These are phyloP conservation scores for Therioaphis trifolii DNA, from an alignment of 2,888 invertebrate species.

Conservation along the genomic window DNA sequence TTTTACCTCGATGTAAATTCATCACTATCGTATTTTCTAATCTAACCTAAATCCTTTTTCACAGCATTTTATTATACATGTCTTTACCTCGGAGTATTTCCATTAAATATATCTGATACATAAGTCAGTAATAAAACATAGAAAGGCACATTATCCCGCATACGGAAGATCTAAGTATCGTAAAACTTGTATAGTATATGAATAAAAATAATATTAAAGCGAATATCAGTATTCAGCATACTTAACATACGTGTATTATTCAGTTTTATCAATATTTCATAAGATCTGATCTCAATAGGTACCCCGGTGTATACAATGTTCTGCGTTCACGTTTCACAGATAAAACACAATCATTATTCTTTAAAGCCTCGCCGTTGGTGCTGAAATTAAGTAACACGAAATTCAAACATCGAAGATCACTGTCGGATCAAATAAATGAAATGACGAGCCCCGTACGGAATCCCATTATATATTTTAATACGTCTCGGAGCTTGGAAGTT, in stretches of 20 bases:
- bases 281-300: not conserved
- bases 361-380: not conserved
- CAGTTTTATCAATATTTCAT: not conserved
- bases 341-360: not conserved
- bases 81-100: not conserved
- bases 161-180: not conserved
- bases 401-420: not conserved
- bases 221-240: not conserved
- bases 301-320: not conserved
- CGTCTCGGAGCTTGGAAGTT: no score
- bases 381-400: not conserved
- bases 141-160: conserved; percentile 1
- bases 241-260: not conserved
- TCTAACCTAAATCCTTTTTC: not conserved
- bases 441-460: no score
- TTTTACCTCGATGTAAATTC: not conserved
- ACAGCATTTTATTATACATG: not conserved
- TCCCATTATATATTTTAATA: no score
- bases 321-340: not conserved
- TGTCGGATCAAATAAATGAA: no score
- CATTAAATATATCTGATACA: conserved; percentile 12
- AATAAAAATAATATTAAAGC: not conserved
- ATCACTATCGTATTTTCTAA: not conserved
- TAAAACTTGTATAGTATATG: not conserved
- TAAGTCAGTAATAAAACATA: not conserved